Evolutionary conservation across 2,888 invertebrate genomes (phyloP), one percentile per base, ranked within the genome.

Genomic region (Tetanocera ferruginea): DNA sequence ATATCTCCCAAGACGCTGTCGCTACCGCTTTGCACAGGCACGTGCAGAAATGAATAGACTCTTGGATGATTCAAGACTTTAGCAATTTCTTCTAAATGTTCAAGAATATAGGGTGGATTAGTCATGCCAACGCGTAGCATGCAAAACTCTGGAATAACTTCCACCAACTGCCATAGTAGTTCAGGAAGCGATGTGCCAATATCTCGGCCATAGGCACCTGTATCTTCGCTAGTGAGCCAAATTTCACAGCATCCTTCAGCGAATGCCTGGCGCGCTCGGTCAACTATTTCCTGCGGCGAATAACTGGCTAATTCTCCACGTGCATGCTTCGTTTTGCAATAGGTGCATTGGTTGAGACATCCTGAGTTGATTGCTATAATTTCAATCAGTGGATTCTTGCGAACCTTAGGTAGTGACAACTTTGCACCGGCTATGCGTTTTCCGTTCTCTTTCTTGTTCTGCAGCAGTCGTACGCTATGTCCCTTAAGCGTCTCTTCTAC

Each of bases 251-350:
- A 98, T 0, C 98, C 98, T 89, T 99, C 98, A 78, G 91, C 89
- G 86, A 96, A 98, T 0, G 96, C 96, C 90, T 97, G 96, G 49
- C 91, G 90, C 0, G 97, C 98, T 81, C 98, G 91, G 77, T 93
- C 94, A 0, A 98, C 93, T 64, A 99, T 97, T 88, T 98, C 96
- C 69, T 95, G 95, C 0, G 96, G 95, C 0, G 94, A 93, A 88
- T 98, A 98, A 87, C 98, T 98, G 0, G 96, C 98, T n/a, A 99
- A 90, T 87, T 98, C 97, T 0, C 99, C 99, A 71, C 99, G 90
- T 0, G 99, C 99, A 89, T 98, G 98, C 87, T 98, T 98, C 0
- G 98, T 99, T 90, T 99, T 99, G 88, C 99, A 99, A 87, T 99
- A 99, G 0, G 99, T 98, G 89, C 99, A 99, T 86, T 98, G 97